Base-by-base conservation (phyloP, 2,888 invertebrate species). In the Catocala fraxini region DNA sequence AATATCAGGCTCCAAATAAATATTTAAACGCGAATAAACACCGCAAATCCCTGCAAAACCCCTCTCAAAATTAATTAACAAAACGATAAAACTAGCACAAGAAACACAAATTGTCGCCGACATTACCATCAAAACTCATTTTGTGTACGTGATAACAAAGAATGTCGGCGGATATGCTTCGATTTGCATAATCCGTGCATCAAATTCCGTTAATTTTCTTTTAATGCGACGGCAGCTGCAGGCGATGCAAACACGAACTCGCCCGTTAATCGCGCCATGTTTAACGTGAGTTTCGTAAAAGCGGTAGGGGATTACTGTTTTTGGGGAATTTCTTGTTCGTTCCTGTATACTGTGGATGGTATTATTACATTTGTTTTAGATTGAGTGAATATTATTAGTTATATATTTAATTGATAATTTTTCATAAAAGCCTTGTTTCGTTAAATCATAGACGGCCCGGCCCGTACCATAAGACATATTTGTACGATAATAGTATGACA, bases 151-250 rank as follows among this genome's bases (percentile, higher is more conserved):
- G 91, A 88, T 88, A 86, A 86, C 87, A 88, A 88, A 87, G 88
- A 86, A 86, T 83, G 80, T 78, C 75, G 82, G 73, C 82, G 89
- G 90, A 92, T 92, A 89, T 89, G 85, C 87, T 84, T 85, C 79
- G 77, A 89, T 93, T 92, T 92, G 87, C 93, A 93, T 93, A 92
- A 93, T 92, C 90, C 87, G 80, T 91, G 92, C 93, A 93, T 91
- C 90, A 91, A 90, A 89, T 86, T 90, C 84, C 86, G 90, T 91
- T 92, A 92, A 93, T 93, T 92, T 93, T 92, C 89, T 92, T 93
- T 91, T 93, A 89, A 92, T 90, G 88, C 86, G 84, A 79, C 81
- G 80, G 78, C 87, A 80, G 84, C 82, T 85, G 86, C 85, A 81
- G 43, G 74, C 72, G 70, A 73, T 68, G 71, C 79, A 80, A 81